Evolutionary conservation across 2,888 invertebrate species (phyloP).

Genomic region (Germaria angustata): DNA sequence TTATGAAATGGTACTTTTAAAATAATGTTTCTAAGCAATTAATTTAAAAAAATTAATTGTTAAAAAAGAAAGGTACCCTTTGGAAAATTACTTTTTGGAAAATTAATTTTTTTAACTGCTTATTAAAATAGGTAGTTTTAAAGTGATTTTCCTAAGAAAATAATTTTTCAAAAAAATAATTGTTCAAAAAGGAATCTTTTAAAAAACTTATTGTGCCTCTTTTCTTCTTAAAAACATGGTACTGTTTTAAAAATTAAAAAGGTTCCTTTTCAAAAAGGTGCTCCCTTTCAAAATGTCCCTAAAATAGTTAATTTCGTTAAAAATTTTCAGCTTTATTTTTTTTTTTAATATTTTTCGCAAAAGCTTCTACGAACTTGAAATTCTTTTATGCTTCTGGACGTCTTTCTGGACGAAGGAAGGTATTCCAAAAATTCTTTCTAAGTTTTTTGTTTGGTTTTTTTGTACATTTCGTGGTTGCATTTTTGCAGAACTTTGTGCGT

Average conservation of each 20-base stretch:
- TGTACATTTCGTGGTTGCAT: conserved; percentile 8
- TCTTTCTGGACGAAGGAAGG: not conserved
- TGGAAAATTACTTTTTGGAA: not conserved
- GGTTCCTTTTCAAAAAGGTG: not conserved
- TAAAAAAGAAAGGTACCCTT: not conserved
- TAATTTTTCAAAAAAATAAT: too few species aligned
- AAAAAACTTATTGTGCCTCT: too few species aligned
- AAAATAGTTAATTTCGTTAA: not conserved
- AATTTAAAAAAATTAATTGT: too few species aligned
- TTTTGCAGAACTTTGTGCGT: conserved; percentile 52
- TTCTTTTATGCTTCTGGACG: conserved; percentile 1
- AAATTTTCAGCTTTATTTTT: too few species aligned
- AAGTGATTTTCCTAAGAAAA: too few species aligned
- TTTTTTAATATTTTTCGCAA: too few species aligned
- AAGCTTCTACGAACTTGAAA: too few species aligned
- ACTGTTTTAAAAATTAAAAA: too few species aligned
- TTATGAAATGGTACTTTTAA: not conserved
- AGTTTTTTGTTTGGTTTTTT: not conserved
- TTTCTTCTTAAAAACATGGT: too few species aligned
- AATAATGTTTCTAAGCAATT: not conserved
- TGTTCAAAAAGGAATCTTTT: too few species aligned
- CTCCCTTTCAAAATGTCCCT: not conserved
- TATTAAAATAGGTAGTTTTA: too few species aligned
- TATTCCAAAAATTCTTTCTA: conserved; percentile 47
- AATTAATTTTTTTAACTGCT: not conserved